These are phyloP conservation scores for Xiphorhynchus erythropygius DNA, from an alignment of 2,797 vertebrate genomes.

Conservation along the genomic window DNA sequence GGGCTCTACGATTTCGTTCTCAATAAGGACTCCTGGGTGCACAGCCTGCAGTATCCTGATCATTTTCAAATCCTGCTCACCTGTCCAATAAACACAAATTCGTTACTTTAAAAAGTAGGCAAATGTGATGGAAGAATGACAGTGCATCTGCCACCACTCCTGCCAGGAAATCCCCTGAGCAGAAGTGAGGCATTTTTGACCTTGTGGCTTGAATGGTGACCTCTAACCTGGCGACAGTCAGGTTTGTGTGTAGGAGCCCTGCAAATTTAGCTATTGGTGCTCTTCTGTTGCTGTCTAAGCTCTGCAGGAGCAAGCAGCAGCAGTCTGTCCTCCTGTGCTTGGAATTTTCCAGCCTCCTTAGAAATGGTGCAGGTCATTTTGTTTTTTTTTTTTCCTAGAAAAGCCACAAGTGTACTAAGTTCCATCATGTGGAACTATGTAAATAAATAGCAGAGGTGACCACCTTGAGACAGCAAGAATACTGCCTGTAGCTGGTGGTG, in stretches of 20 bases:
- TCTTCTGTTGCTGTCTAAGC: neutral
- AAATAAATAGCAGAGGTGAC: neutral
- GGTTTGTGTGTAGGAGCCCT: neutral
- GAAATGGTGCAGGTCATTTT: neutral
- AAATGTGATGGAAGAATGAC: neutral
- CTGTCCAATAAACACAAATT: neutral
- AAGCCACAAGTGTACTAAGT: neutral
- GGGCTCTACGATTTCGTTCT: conserved; percentile 60
- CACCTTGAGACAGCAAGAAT: neutral
- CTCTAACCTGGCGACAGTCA: neutral
- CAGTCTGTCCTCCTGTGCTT: neutral
- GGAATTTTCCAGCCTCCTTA: neutral
- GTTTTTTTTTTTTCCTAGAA: neutral
- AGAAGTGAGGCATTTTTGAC: neutral
- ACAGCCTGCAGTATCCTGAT: conserved; percentile 56
- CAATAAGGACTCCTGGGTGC: conserved; percentile 39
- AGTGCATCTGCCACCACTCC: neutral
- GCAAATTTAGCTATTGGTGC: neutral
- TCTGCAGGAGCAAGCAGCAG: neutral
- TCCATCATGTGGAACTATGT: neutral
- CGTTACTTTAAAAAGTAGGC: neutral
- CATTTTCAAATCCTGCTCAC: conserved; percentile 71
- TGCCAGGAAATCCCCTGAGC: neutral
- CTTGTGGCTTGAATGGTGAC: neutral
- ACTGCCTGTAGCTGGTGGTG: neutral